Percentiles rank a stretch among this genome's conserved stretches.
Evolutionary conservation across 2,888 invertebrate species (phyloP).

Genomic region (Lysandra bellargus): DNA sequence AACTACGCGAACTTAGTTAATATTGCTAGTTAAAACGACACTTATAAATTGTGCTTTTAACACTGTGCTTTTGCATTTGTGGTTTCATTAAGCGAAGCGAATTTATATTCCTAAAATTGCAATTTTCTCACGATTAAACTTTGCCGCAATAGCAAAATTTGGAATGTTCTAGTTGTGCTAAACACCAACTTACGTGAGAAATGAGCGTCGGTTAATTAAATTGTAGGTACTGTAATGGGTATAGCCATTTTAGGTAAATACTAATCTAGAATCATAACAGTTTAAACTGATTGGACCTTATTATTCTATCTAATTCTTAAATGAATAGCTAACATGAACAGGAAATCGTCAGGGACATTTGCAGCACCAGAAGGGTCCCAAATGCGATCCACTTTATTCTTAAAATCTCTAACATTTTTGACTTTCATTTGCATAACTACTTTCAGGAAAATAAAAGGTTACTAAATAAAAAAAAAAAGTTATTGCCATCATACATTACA

Average conservation of each 20-base stretch:
- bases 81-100: neutral
- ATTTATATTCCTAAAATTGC: conserved; percentile 1
- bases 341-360: too few relatives aligned
- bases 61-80: neutral
- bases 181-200: conserved; percentile 20
- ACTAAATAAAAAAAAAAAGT: neutral
- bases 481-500: too few relatives aligned
- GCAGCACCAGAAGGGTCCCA: too few relatives aligned
- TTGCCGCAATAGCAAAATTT: conserved; percentile 23
- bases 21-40: neutral
- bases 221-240: neutral
- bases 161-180: conserved; percentile 5
- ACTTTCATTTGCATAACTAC: too few relatives aligned
- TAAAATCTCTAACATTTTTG: too few relatives aligned
- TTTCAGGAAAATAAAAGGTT: neutral
- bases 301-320: too few relatives aligned
- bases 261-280: neutral
- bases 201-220: conserved; percentile 5
- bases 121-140: conserved; percentile 6
- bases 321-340: too few relatives aligned
- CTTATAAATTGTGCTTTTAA: neutral
- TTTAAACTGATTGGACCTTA: neutral
- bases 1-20: too few relatives aligned
- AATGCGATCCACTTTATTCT: too few relatives aligned
- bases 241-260: neutral